phyloP scores from a whole-genome alignment of 37 sponge, comb jelly and placozoan species.

The Crambe crambe region DNA sequence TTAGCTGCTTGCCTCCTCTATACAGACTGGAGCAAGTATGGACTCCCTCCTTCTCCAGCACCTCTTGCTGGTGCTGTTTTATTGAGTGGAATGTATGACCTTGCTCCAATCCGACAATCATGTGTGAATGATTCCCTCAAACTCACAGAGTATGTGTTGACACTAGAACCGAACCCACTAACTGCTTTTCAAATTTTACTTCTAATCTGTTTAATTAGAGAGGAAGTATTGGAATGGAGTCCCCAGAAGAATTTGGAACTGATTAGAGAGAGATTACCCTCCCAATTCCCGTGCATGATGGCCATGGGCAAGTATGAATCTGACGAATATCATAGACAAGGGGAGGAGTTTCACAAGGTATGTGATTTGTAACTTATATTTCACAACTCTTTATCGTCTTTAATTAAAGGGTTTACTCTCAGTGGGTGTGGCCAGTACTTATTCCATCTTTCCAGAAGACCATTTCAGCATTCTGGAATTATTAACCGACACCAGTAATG shows the following conservation, averaged over 20 bases:
- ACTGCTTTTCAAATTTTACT: no score
- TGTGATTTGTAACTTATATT: not conserved
- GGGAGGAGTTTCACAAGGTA: conserved; percentile 40
- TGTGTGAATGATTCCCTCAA: conserved; percentile 17
- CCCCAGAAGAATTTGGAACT: conserved; percentile 2
- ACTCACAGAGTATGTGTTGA: conserved; percentile 16
- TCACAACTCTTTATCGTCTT: not conserved
- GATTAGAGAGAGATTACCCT: not conserved
- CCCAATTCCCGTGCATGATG: conserved; percentile 17
- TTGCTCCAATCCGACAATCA: conserved; percentile 3
- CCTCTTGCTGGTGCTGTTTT: conserved; percentile 33
- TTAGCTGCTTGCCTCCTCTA: conserved; percentile 34
- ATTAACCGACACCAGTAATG: not conserved
- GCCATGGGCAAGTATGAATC: conserved; percentile 29
- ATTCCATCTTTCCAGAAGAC: not conserved
- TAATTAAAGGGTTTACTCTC: not conserved
- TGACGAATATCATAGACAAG: conserved; percentile 43
- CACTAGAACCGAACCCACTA: no score
- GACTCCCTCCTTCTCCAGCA: not conserved
- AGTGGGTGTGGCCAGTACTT: conserved; percentile 11
- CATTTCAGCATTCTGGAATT: not conserved
- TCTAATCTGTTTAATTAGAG: conserved; percentile 1
- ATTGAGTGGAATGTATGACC: conserved; percentile 29
- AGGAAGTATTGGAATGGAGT: conserved; percentile 43
- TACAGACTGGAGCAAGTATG: conserved; percentile 12